Evolutionary conservation across 2,113 vertebrate species (phyloP).

Genomic region (Centropus unirufus): DNA sequence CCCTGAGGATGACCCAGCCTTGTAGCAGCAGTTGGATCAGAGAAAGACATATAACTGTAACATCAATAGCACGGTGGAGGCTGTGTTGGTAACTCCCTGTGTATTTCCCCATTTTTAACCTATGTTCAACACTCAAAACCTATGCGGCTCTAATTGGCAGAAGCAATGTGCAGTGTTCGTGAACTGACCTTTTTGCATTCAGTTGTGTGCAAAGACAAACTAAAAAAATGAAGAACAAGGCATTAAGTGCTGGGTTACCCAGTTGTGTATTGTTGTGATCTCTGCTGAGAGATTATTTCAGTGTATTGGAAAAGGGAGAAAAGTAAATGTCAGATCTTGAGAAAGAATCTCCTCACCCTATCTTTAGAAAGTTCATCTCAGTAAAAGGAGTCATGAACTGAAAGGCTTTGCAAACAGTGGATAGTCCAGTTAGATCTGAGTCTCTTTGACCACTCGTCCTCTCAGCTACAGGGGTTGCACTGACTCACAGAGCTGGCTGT

Average conservation of each 20-base stretch:
- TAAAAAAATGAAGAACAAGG: background rate
- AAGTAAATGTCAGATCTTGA: slow-evolving; percentile 43
- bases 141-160: background rate
- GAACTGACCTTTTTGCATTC: background rate
- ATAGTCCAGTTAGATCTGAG: background rate
- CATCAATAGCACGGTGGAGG: background rate
- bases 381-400: background rate
- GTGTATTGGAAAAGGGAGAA: background rate
- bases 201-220: background rate
- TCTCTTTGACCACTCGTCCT: background rate
- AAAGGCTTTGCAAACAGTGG: background rate
- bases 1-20: background rate
- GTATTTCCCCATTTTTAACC: background rate
- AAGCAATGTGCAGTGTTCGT: background rate
- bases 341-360: background rate
- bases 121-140: rapidly evolving
- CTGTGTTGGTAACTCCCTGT: background rate
- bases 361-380: slow-evolving; percentile 8
- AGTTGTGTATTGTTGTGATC: background rate
- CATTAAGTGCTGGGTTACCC: background rate
- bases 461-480: background rate
- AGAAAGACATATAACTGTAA: background rate
- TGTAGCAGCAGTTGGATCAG: rapidly evolving
- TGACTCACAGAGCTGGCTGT: background rate
- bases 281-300: background rate